A percentile compares a stretch with the other conserved stretches of the same genome.
Conservation (phyloP, 2,888 invertebrate genomes). For the Heliconius ethilla region DNA sequence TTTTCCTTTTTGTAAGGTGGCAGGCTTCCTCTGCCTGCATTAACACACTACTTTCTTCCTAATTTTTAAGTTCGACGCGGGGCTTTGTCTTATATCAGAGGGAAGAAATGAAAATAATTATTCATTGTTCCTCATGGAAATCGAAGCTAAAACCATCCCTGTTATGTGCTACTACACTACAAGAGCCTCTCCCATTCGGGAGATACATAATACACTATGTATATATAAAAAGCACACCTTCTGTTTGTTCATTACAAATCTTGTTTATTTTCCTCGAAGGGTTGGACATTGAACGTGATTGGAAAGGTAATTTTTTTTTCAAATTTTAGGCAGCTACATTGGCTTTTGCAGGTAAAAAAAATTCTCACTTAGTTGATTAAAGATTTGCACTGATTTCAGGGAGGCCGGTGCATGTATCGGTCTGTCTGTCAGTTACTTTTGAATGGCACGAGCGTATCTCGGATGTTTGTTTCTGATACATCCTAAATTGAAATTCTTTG, state of each 20-base stretch:
- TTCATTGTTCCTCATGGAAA: neutral
- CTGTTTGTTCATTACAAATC: slow-evolving; percentile 23
- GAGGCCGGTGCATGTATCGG: neutral
- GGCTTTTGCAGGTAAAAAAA: slow-evolving; percentile 7
- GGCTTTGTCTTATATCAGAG: neutral
- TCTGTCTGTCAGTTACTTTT: slow-evolving; percentile 14
- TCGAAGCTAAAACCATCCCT: neutral
- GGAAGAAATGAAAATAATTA: neutral
- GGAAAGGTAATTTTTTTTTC: slow-evolving; percentile 27
- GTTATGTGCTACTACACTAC: neutral
- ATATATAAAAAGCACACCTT: slow-evolving; percentile 8
- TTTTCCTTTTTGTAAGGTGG: no score
- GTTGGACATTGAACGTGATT: slow-evolving; percentile 34
- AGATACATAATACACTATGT: neutral
- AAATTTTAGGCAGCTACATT: neutral
- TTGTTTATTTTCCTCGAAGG: slow-evolving; percentile 35
- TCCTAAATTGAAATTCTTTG: neutral
- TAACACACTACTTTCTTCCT: no score
- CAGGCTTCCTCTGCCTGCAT: no score
- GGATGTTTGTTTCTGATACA: neutral
- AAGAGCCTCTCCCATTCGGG: neutral
- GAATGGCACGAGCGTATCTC: slow-evolving; percentile 14
- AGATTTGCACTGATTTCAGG: slow-evolving; percentile 3
- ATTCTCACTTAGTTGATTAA: slow-evolving; percentile 37
- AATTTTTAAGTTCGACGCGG: no score